Conservation (phyloP, 2,113 vertebrate species). For the Gopherus flavomarginatus region DNA sequence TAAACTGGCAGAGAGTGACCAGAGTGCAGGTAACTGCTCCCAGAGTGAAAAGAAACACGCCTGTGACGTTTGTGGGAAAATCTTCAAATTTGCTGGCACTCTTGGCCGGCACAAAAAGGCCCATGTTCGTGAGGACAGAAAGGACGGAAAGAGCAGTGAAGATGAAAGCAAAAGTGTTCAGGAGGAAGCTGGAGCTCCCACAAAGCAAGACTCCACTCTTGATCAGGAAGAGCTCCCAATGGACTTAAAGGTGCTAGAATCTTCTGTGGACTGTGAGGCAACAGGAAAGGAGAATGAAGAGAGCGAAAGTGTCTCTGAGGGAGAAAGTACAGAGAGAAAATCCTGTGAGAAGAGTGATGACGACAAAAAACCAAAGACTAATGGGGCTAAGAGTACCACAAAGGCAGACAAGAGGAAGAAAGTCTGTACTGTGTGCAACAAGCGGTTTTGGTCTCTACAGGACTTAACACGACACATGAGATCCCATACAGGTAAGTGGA, state of each 20-base stretch:
- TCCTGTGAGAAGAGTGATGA: conserved; percentile 86
- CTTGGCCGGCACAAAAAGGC: conserved; percentile 92
- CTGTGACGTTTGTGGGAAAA: conserved; percentile 91
- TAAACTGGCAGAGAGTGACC: conserved; percentile 84
- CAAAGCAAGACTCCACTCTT: conserved; percentile 41
- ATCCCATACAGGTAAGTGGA: conserved; percentile 94
- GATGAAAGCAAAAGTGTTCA: conserved; percentile 47
- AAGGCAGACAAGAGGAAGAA: conserved; percentile 98
- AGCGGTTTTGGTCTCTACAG: conserved; percentile 98
- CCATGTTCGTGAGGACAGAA: conserved; percentile 81
- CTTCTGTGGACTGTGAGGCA: conserved; percentile 68
- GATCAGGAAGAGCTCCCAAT: conserved; percentile 65
- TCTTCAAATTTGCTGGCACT: conserved; percentile 93
- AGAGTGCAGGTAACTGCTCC: conserved; percentile 53
- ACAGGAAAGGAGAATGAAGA: conserved; percentile 77
- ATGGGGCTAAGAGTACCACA: conserved; percentile 75
- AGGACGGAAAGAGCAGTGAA: conserved; percentile 71
- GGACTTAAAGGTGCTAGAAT: conserved; percentile 71
- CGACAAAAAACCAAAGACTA: conserved; percentile 87
- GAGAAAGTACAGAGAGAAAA: conserved; percentile 83
- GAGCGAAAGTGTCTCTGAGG: conserved; percentile 82
- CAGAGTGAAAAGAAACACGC: conserved; percentile 86
- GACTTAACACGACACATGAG: conserved; percentile 97
- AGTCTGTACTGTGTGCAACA: conserved; percentile 94
- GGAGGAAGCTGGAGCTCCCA: conserved; percentile 53